Conservation (phyloP, 1,140 invertebrate genomes). For the Plectrocnemia conspersa region DNA sequence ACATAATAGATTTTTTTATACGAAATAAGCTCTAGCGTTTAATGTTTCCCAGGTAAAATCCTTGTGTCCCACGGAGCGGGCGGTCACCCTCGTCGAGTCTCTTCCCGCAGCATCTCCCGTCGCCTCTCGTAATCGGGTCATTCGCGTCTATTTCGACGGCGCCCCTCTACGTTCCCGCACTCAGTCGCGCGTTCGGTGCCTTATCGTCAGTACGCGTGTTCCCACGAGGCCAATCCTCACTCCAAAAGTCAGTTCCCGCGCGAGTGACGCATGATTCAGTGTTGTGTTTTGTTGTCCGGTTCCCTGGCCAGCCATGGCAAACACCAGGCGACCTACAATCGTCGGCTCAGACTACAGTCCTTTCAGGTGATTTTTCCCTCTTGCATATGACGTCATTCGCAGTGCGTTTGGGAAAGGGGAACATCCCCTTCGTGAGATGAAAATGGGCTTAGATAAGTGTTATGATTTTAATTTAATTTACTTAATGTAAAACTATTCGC, state of each 20-base stretch:
- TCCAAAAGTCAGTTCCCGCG: background rate
- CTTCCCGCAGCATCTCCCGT: background rate
- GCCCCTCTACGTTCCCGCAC: background rate
- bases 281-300: background rate
- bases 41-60: no score
- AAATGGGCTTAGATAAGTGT: no score
- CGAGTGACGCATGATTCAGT: background rate
- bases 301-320: slow-evolving; percentile 8
- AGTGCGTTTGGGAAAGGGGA: background rate
- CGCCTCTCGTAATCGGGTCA: background rate
- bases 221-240: background rate
- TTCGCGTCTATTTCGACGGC: background rate
- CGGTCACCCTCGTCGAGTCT: no score
- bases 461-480: no score
- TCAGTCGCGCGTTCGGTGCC: background rate
- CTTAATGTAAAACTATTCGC: no score
- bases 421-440: background rate
- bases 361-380: slow-evolving; percentile 17
- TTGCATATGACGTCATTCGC: background rate
- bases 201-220: background rate
- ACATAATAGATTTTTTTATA: no score
- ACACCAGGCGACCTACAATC: slow-evolving; percentile 10
- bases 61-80: no score
- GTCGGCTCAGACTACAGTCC: slow-evolving; percentile 17
- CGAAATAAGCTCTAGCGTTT: no score